These are phyloP conservation scores for Plagiodera versicolora DNA, from an alignment of 2,888 invertebrate species.

Conservation along the genomic window DNA sequence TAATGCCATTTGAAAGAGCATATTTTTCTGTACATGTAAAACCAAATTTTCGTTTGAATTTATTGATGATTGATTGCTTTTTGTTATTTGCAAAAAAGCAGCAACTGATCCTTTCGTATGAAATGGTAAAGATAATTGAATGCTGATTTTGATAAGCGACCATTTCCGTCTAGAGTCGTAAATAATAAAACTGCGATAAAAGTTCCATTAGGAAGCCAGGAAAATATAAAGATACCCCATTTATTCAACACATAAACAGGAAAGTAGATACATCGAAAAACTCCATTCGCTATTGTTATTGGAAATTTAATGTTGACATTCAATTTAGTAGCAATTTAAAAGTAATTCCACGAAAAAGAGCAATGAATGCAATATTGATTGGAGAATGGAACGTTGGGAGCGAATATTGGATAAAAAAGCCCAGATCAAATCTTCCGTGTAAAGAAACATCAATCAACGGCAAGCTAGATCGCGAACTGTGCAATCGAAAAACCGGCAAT, in stretches of 20 bases:
- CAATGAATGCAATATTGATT: conserved; percentile 11
- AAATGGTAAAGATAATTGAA: not conserved
- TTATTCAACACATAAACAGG: conserved; percentile 25
- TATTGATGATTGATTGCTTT: too few species aligned
- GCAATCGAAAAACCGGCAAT: conserved; percentile 8
- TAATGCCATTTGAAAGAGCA: too few species aligned
- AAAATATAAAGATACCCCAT: conserved; percentile 23
- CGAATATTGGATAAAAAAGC: conserved; percentile 19
- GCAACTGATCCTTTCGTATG: too few species aligned
- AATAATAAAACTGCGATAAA: conserved; percentile 20
- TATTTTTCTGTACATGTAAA: too few species aligned
- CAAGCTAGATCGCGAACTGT: conserved; percentile 16
- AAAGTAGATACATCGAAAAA: conserved; percentile 22
- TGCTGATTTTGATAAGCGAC: conserved; percentile 15
- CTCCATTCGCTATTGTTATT: conserved; percentile 31
- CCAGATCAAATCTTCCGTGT: conserved; percentile 37
- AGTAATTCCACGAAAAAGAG: conserved; percentile 46
- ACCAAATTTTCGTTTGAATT: too few species aligned
- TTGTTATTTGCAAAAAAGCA: too few species aligned
- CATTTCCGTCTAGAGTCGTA: conserved; percentile 14
- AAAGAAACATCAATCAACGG: conserved; percentile 42
- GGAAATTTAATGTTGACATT: conserved; percentile 42
- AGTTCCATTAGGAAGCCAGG: conserved; percentile 20
- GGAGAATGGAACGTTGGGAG: conserved; percentile 15
- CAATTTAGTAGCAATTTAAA: conserved; percentile 47